Percentiles rank a stretch among this genome's conserved stretches.
Evolutionary conservation across 2,113 vertebrate genomes (phyloP).

Genomic region (Phylloscopus trochiloides): DNA sequence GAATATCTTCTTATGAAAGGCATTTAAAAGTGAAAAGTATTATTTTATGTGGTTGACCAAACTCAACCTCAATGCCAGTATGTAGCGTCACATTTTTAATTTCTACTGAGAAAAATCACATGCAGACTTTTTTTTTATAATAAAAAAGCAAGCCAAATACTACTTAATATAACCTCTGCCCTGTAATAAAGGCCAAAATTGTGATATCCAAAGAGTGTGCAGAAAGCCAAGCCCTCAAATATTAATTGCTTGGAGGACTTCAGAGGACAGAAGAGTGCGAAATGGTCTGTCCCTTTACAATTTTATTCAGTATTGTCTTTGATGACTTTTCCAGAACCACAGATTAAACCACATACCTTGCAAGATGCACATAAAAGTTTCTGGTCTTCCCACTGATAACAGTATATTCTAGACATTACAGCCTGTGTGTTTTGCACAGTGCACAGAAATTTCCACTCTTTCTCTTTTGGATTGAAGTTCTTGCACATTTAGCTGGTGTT

Average conservation of each 20-base stretch:
- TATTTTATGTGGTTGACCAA: conserved; percentile 26
- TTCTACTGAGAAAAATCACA: neutral
- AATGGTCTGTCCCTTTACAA: neutral
- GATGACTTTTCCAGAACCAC: neutral
- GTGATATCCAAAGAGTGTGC: neutral
- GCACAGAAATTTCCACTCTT: neutral
- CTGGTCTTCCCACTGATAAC: neutral
- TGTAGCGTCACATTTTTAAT: neutral
- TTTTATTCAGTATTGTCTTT: neutral
- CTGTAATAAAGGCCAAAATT: neutral
- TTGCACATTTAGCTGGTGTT: neutral
- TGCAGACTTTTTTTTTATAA: neutral
- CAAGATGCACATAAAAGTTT: neutral
- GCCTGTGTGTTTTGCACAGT: neutral
- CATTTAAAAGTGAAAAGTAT: neutral
- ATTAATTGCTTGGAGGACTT: neutral
- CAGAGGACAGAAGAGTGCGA: neutral
- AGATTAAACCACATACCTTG: neutral
- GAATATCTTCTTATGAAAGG: conserved; percentile 14
- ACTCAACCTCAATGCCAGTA: neutral
- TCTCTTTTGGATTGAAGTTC: conserved; percentile 1
- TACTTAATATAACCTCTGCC: neutral
- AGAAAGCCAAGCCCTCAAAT: neutral
- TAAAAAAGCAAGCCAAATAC: neutral
- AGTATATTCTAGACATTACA: neutral